These are phyloP conservation scores for Anableps anableps DNA, from an alignment of 2,797 vertebrate species.

Conservation along the genomic window DNA sequence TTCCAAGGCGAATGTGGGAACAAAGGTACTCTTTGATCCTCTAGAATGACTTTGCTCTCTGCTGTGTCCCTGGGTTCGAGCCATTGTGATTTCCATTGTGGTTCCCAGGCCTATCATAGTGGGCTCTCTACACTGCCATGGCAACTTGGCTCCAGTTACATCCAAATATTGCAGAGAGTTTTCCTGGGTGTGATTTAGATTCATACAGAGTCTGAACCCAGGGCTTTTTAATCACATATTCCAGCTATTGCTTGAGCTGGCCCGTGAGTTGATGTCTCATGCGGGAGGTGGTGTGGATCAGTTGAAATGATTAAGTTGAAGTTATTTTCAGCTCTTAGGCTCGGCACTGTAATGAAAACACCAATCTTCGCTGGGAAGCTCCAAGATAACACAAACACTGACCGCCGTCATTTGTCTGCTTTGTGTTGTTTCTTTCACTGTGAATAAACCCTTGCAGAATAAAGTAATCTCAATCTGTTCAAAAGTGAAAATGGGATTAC, in stretches of 20 bases:
- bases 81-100: slow-evolving; percentile 43
- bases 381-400: slow-evolving; percentile 45
- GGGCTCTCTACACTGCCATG: slow-evolving; percentile 34
- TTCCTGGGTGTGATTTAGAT: slow-evolving; percentile 49
- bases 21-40: slow-evolving; percentile 70
- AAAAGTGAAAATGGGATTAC: slow-evolving; percentile 32
- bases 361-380: slow-evolving; percentile 46
- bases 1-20: slow-evolving; percentile 53
- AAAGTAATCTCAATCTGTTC: slow-evolving; percentile 45
- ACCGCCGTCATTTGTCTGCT: slow-evolving; percentile 49
- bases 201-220: slow-evolving; percentile 36
- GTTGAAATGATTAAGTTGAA: slow-evolving; percentile 58
- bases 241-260: slow-evolving; percentile 33
- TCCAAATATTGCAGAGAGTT: slow-evolving; percentile 43
- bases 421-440: slow-evolving; percentile 38
- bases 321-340: slow-evolving; percentile 51
- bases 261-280: slow-evolving; percentile 46
- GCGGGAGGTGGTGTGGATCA: slow-evolving; percentile 40
- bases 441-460: slow-evolving; percentile 25
- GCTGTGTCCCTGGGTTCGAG: slow-evolving; percentile 51
- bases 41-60: slow-evolving; percentile 53
- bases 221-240: slow-evolving; percentile 57
- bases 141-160: slow-evolving; percentile 32
- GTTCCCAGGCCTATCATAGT: slow-evolving; percentile 40
- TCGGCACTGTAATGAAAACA: slow-evolving; percentile 58